These are phyloP conservation scores for Teleiodes luculella DNA, from an alignment of 2,888 invertebrate species.

Conservation along the genomic window DNA sequence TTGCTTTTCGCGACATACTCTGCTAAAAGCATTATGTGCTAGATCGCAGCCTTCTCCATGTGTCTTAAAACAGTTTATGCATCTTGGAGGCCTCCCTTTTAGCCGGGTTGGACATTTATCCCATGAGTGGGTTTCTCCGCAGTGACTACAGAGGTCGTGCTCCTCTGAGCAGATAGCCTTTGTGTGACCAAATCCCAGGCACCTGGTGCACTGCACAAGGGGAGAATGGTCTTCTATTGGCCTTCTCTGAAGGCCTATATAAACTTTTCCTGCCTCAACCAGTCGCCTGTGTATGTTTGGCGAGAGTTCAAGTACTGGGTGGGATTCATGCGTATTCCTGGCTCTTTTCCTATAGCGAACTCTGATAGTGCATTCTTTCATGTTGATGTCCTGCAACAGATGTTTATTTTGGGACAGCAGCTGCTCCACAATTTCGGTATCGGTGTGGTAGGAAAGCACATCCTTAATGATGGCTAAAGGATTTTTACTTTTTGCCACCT, in stretches of 20 bases:
- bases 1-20: background rate
- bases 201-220: conserved; percentile 6
- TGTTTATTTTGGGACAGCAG: background rate
- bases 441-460: background rate
- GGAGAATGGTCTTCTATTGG: conserved; percentile 2
- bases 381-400: background rate
- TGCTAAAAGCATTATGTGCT: background rate
- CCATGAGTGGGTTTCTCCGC: background rate
- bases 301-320: background rate
- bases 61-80: background rate
- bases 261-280: background rate
- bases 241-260: background rate
- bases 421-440: background rate
- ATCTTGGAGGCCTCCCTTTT: background rate
- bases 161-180: background rate
- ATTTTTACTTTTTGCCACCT: background rate
- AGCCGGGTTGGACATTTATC: background rate
- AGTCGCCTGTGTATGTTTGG: background rate
- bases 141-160: conserved; percentile 8
- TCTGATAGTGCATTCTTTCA: background rate
- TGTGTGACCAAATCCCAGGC: conserved; percentile 8
- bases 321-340: too few relatives aligned
- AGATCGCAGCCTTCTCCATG: too few relatives aligned
- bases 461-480: background rate
- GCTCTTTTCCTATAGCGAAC: too few relatives aligned